Percentiles rank a stretch among this genome's conserved stretches.
phyloP scores from a whole-genome alignment of 2,888 invertebrate species.

The Heliconius ethilla region DNA sequence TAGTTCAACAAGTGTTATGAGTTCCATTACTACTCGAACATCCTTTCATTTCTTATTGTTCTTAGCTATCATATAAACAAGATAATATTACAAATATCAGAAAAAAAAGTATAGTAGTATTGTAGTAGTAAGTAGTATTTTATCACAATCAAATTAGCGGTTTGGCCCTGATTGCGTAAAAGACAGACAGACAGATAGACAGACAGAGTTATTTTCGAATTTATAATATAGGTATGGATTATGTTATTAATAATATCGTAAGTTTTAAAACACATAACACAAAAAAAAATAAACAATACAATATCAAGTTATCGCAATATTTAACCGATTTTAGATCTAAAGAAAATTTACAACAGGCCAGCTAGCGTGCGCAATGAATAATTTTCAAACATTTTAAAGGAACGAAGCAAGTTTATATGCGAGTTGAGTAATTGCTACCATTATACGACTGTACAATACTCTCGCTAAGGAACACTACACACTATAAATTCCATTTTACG shows the following conservation, averaged over 20 bases:
- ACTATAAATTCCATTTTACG: slow-evolving; percentile 79
- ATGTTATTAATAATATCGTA: not conserved
- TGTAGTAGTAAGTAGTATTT: no score
- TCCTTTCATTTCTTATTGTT: no score
- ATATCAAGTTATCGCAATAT: not conserved
- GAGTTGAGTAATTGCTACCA: slow-evolving; percentile 77
- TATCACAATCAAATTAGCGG: no score
- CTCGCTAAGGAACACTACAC: slow-evolving; percentile 71
- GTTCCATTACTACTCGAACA: no score
- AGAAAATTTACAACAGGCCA: slow-evolving; percentile 6
- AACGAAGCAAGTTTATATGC: slow-evolving; percentile 58
- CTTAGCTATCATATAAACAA: no score
- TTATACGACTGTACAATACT: slow-evolving; percentile 77
- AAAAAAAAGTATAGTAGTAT: no score
- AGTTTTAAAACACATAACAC: not conserved
- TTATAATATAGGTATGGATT: no score
- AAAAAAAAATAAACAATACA: not conserved
- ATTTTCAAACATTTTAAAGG: slow-evolving; percentile 42
- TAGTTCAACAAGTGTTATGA: no score
- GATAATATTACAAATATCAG: no score
- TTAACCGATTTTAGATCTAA: slow-evolving; percentile 1
- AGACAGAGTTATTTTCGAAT: no score
- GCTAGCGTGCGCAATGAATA: slow-evolving; percentile 28
- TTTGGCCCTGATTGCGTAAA: no score
- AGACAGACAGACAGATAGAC: no score